These are phyloP conservation scores for Marisa cornuarietis DNA, from an alignment of 1,140 invertebrate species.

Conservation along the genomic window DNA sequence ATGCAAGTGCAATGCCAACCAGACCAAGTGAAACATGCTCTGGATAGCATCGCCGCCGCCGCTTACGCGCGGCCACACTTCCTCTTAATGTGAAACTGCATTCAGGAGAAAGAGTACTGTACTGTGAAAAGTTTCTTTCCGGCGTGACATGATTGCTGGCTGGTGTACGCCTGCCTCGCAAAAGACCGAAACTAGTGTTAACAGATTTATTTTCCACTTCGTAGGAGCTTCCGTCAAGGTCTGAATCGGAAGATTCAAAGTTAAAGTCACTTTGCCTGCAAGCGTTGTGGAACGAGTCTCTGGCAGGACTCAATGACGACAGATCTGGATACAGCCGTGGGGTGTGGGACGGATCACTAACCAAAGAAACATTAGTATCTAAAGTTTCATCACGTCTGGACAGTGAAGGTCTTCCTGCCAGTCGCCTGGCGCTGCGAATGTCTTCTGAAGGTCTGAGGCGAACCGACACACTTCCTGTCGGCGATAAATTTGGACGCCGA, in stretches of 20 bases:
- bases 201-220: conserved; percentile 55
- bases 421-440: neutral
- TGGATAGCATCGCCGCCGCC: conserved; percentile 23
- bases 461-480: neutral
- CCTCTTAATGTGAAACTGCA: conserved; percentile 4
- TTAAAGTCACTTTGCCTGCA: conserved; percentile 28
- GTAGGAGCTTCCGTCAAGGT: conserved; percentile 51
- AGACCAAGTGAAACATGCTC: conserved; percentile 41
- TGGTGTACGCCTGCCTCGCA: conserved; percentile 5
- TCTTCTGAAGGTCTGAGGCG: neutral
- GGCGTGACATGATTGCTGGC: conserved; percentile 17
- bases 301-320: conserved; percentile 8
- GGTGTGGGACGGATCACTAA: conserved; percentile 2
- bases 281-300: conserved; percentile 10
- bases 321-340: conserved; percentile 33
- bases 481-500: conserved; percentile 10
- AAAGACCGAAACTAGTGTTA: conserved; percentile 46
- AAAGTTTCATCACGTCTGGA: conserved; percentile 17
- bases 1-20: conserved; percentile 35
- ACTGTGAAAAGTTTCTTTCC: conserved; percentile 16
- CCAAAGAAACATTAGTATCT: neutral
- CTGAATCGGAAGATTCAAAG: conserved; percentile 56
- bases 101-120: conserved; percentile 9
- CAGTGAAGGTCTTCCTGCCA: conserved; percentile 14
- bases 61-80: conserved; percentile 10